Base-by-base conservation (phyloP, 2,797 vertebrate genomes). In the Notolepis coatsorum region DNA sequence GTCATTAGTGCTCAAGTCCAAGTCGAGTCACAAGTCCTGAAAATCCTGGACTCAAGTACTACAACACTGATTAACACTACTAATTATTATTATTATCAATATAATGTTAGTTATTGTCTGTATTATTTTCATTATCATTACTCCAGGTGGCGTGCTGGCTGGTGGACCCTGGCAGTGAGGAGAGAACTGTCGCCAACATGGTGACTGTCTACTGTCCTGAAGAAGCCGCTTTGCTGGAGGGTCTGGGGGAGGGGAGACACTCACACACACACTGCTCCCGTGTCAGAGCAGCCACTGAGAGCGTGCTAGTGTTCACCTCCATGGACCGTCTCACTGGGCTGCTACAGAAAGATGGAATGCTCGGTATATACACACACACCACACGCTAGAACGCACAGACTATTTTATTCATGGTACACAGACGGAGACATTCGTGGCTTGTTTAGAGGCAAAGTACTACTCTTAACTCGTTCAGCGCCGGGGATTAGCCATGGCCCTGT, bases 101-200 rank as follows among this genome's bases (percentile, higher is more conserved):
- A 0, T n/a, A n/a, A n/a, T n/a, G n/a, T n/a, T n/a, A n/a, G n/a
- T n/a, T n/a, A n/a, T n/a, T n/a, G n/a, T 57, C 2, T 66, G 7
- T 45, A 28, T 57, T 3, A 12, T 43, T n/a, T 53, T 69, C 9
- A 46, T 24, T 65, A 18, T n/a, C n/a, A 67, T 13, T 38, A 0
- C 41, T 12, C 42, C 65, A 99, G 98, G 95, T 99, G 60, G 98
- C 96, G 0, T 96, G 95, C 81, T 99, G 98, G 98, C 87, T 99
- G 80, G 30, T 98, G 57, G 95, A 99, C 78, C 94, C 95, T 5
- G 86, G 92, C 67, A 95, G 93, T 43, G 94, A 95, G 69, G 97
- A 97, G 62, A 90, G 94, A 5, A 98, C 95, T 1, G 91, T 99
- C 37, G 92, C 96, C 79, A 97, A 91, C 82, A 95, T 99, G 94